phyloP scores from a whole-genome alignment of 2,888 invertebrate species.

The Meghimatium bilineatum region DNA sequence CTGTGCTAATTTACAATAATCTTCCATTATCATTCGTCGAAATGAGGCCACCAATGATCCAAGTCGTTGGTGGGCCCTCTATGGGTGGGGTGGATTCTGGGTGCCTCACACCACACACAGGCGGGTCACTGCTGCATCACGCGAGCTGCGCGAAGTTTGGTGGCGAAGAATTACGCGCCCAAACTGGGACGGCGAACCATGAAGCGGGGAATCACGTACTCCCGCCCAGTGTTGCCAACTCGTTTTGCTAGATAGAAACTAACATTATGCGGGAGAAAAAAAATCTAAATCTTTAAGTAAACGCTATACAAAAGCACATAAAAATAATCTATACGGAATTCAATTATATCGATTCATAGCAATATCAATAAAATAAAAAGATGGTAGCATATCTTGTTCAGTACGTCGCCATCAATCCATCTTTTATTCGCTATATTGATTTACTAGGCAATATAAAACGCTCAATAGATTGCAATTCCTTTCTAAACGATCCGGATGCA shows the following conservation, averaged over 20 bases:
- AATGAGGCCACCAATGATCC: constrained; percentile 37
- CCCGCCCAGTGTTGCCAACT: not conserved
- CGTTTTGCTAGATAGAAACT: not conserved
- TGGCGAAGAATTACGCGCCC: not conserved
- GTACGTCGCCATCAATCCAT: too few relatives aligned
- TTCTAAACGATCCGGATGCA: too few relatives aligned
- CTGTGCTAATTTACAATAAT: constrained; percentile 8
- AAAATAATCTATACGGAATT: too few relatives aligned
- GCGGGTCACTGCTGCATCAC: not conserved
- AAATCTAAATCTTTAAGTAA: not conserved
- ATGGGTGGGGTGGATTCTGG: constrained; percentile 19
- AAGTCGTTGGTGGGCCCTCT: constrained; percentile 26
- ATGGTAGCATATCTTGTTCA: too few relatives aligned
- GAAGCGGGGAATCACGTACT: not conserved
- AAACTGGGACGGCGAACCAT: not conserved
- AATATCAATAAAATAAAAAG: too few relatives aligned
- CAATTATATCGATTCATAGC: not conserved
- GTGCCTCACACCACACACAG: not conserved
- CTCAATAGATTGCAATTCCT: too few relatives aligned
- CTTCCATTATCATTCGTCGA: constrained; percentile 23
- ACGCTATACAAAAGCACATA: not conserved
- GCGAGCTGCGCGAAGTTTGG: not conserved
- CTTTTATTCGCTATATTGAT: too few relatives aligned
- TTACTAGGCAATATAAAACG: too few relatives aligned
- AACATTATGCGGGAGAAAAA: not conserved